These are phyloP conservation scores for Xenentodon cancila DNA, from an alignment of 2,797 vertebrate species.

Conservation along the genomic window DNA sequence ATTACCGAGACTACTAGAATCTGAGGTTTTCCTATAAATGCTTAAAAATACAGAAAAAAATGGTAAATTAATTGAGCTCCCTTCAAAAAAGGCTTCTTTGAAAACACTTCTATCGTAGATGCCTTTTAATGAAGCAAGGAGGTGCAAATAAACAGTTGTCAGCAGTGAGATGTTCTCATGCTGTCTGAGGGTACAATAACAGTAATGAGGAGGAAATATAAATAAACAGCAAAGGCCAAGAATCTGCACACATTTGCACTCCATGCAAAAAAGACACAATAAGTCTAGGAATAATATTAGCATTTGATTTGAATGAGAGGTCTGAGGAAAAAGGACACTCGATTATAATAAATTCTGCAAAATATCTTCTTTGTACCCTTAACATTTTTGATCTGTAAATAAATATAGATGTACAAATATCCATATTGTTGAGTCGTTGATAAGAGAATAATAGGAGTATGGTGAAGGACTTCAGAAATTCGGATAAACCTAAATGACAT, in stretches of 20 bases:
- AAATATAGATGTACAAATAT: slow-evolving; percentile 30
- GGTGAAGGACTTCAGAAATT: background rate
- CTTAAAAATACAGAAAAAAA: no score
- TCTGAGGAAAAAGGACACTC: slow-evolving; percentile 17
- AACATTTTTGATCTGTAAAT: slow-evolving; percentile 20
- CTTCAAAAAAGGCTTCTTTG: background rate
- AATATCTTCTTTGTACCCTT: slow-evolving; percentile 20
- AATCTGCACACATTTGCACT: slow-evolving; percentile 25
- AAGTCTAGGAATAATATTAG: slow-evolving; percentile 29
- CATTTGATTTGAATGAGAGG: slow-evolving; percentile 30
- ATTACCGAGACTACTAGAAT: no score
- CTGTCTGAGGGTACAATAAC: slow-evolving; percentile 28
- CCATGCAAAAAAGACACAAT: slow-evolving; percentile 22
- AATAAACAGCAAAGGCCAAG: slow-evolving; percentile 38
- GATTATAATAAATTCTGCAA: slow-evolving; percentile 39
- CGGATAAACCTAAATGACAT: no score
- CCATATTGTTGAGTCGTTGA: slow-evolving; percentile 1
- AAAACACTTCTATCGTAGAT: background rate
- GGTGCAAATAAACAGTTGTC: slow-evolving; percentile 21
- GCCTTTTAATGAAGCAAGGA: slow-evolving; percentile 22
- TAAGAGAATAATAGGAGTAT: background rate
- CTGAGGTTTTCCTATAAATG: no score
- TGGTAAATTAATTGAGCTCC: background rate
- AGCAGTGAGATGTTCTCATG: slow-evolving; percentile 37
- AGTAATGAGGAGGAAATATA: slow-evolving; percentile 47